Evolutionary conservation across 2,888 invertebrate species (phyloP).

Genomic region (Serripes groenlandicus): DNA sequence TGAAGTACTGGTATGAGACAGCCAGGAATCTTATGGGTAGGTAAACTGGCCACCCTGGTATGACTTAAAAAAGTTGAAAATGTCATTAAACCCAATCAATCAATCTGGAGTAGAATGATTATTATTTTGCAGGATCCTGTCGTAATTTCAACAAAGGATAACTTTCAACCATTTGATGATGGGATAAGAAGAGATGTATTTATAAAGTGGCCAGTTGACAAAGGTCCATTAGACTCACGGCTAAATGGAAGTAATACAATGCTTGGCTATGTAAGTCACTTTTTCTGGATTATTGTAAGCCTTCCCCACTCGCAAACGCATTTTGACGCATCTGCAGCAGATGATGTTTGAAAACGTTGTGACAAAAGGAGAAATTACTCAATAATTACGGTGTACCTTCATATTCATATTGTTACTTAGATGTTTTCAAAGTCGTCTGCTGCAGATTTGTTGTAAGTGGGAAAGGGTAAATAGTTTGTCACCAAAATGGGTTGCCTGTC

Average conservation of each 20-base stretch:
- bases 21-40: too few relatives aligned
- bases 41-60: too few relatives aligned
- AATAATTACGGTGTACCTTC: neutral
- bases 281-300: neutral
- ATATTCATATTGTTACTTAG: neutral
- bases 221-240: constrained; percentile 66
- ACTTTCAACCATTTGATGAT: constrained; percentile 79
- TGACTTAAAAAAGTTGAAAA: too few relatives aligned
- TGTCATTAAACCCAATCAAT: too few relatives aligned
- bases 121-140: constrained; percentile 73
- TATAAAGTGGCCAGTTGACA: constrained; percentile 81
- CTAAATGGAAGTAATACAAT: constrained; percentile 72
- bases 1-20: too few relatives aligned
- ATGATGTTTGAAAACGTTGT: neutral
- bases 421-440: neutral
- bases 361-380: neutral
- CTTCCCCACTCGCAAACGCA: neutral
- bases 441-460: neutral
- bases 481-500: too few relatives aligned
- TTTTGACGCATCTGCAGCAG: neutral
- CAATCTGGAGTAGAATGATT: too few relatives aligned
- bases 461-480: too few relatives aligned
- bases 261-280: constrained; percentile 79
- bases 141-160: constrained; percentile 72
- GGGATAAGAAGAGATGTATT: constrained; percentile 76